Conservation (phyloP, 2,113 vertebrate genomes). For the Caranx ignobilis region DNA sequence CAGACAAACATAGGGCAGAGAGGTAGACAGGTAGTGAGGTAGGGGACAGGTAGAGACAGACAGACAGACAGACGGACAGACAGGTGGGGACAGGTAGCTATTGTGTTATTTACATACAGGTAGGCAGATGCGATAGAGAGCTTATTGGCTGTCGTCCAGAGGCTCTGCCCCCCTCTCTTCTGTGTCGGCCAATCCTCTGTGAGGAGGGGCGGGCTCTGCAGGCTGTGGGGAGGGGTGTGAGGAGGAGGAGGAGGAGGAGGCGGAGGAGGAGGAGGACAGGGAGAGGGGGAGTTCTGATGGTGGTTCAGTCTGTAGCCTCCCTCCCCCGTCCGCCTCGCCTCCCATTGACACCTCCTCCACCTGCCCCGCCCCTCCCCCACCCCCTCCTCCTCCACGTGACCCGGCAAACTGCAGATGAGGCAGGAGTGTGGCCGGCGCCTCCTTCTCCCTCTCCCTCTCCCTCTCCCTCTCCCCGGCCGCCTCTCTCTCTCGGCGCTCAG, state of each 20-base stretch:
- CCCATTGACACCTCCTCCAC: slow-evolving; percentile 53
- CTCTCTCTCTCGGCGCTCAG: slow-evolving; percentile 54
- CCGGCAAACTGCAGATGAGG: slow-evolving; percentile 71
- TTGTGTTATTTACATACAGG: slow-evolving; percentile 76
- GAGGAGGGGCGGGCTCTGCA: slow-evolving; percentile 61
- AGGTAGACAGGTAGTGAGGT: slow-evolving; percentile 31
- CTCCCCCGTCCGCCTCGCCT: slow-evolving; percentile 47
- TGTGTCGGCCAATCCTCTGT: slow-evolving; percentile 64
- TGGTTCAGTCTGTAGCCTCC: slow-evolving; percentile 66
- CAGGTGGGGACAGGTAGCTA: slow-evolving; percentile 60
- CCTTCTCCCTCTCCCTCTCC: slow-evolving; percentile 65
- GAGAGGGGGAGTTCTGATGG: slow-evolving; percentile 58
- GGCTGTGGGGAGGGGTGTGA: slow-evolving; percentile 70
- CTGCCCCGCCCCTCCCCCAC: slow-evolving; percentile 14
- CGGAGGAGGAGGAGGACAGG: slow-evolving; percentile 60
- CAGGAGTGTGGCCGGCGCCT: slow-evolving; percentile 38
- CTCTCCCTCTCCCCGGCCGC: slow-evolving; percentile 34
- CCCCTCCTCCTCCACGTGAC: slow-evolving; percentile 47
- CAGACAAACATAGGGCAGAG: slow-evolving; percentile 25
- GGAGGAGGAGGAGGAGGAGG: slow-evolving; percentile 62
- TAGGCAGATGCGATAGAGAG: slow-evolving; percentile 70
- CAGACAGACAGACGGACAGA: slow-evolving; percentile 31
- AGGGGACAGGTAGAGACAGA: slow-evolving; percentile 1
- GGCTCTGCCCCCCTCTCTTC: slow-evolving; percentile 63
- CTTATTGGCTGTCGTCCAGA: slow-evolving; percentile 77